phyloP scores from a whole-genome alignment of 2,888 invertebrate species.

The Halictus quadricinctus region DNA sequence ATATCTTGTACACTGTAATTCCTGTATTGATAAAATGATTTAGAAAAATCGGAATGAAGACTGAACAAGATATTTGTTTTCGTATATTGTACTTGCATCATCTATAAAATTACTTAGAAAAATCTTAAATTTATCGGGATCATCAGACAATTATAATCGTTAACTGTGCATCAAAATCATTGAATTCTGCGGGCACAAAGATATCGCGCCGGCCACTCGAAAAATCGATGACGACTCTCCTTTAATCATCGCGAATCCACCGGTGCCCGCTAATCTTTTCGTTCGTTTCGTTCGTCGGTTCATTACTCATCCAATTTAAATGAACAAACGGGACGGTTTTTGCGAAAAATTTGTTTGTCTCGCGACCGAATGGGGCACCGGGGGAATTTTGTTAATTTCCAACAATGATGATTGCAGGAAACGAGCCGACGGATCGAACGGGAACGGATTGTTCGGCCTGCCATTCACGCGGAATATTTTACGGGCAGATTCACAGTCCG shows the following conservation, averaged over 20 bases:
- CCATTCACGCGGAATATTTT: constrained; percentile 77
- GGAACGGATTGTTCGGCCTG: constrained; percentile 78
- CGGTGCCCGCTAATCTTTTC: constrained; percentile 32
- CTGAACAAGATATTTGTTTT: no score
- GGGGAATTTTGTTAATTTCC: constrained; percentile 59
- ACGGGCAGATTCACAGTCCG: constrained; percentile 78
- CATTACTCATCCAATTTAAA: constrained; percentile 45
- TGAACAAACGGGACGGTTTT: constrained; percentile 58
- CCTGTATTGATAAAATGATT: background rate
- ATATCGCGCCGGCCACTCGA: background rate
- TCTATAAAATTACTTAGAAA: no score
- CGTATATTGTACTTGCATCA: no score
- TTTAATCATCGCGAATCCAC: constrained; percentile 10
- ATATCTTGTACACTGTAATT: no score
- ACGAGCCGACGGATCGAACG: constrained; percentile 71
- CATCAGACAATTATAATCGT: background rate
- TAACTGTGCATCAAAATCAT: background rate
- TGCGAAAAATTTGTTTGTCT: constrained; percentile 50
- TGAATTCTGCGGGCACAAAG: background rate
- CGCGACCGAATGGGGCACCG: constrained; percentile 42
- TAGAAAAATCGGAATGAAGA: background rate
- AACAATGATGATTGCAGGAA: constrained; percentile 67
- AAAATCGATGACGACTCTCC: constrained; percentile 2
- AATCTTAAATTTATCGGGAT: background rate
- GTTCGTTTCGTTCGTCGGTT: constrained; percentile 27